Evolutionary conservation across 2,797 vertebrate genomes (phyloP).

Genomic region (Myotis pilosus): DNA sequence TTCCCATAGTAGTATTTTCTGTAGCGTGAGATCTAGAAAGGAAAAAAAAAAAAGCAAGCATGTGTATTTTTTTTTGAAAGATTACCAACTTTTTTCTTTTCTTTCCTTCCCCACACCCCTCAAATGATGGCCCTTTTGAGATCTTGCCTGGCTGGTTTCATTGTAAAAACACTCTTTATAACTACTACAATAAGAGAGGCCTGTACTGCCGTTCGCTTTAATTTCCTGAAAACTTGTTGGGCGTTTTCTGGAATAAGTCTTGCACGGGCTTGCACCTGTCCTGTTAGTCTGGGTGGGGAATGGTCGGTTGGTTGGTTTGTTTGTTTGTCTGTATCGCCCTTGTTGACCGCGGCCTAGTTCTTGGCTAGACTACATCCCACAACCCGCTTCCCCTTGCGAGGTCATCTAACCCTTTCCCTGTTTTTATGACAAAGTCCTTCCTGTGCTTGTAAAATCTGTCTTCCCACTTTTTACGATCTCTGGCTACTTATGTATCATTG

Average conservation of each 20-base stretch:
- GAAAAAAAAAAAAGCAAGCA: not conserved
- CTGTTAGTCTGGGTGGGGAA: not conserved
- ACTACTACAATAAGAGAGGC: not conserved
- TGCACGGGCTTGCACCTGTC: accelerated
- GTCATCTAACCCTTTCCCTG: not conserved
- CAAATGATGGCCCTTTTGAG: not conserved
- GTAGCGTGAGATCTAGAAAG: not conserved
- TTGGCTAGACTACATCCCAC: not conserved
- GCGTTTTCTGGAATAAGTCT: not conserved
- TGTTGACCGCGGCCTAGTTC: not conserved
- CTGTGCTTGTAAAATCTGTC: conserved; percentile 23
- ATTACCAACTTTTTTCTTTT: not conserved
- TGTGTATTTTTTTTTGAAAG: not conserved
- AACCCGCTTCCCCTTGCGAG: not conserved
- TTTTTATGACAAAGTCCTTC: not conserved
- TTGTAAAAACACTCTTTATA: not conserved
- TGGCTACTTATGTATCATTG: not conserved
- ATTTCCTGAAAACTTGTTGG: not conserved
- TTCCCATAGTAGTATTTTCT: not conserved
- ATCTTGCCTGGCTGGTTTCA: not conserved
- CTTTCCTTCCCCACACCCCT: not conserved
- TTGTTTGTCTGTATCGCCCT: not conserved
- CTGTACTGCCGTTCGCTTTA: not conserved
- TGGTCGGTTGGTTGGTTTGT: not conserved
- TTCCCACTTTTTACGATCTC: not conserved